A percentile compares a stretch with the other conserved stretches of the same genome.
phyloP scores from a whole-genome alignment of 2,888 invertebrate species.

The Temnothorax rugatulus region DNA sequence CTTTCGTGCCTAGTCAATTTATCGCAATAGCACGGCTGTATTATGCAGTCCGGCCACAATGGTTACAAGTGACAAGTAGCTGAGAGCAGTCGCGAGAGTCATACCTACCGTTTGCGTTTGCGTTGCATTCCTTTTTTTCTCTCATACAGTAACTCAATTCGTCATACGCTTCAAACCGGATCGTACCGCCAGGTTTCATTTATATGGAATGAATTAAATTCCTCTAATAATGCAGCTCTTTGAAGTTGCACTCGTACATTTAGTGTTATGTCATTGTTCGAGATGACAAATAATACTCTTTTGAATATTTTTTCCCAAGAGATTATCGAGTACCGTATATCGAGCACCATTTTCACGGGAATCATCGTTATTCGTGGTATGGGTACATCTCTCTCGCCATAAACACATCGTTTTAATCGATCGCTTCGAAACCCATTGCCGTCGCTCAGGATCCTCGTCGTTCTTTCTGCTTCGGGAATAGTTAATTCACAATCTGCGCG shows the following conservation, averaged over 20 bases:
- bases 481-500: slow-evolving; percentile 64
- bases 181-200: not conserved
- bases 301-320: slow-evolving; percentile 2
- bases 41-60: slow-evolving; percentile 56
- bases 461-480: slow-evolving; percentile 54
- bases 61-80: slow-evolving; percentile 47
- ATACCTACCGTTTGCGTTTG: slow-evolving; percentile 33
- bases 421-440: slow-evolving; percentile 59
- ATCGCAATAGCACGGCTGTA: slow-evolving; percentile 59
- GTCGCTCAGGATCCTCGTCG: slow-evolving; percentile 66
- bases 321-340: not conserved
- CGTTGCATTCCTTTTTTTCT: not conserved
- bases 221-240: not conserved
- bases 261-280: not conserved
- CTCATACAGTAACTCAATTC: slow-evolving; percentile 7
- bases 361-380: slow-evolving; percentile 21
- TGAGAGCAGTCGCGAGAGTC: slow-evolving; percentile 11
- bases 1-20: slow-evolving; percentile 60
- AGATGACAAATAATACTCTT: slow-evolving; percentile 17
- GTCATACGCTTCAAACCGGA: not conserved
- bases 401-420: slow-evolving; percentile 66
- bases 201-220: not conserved
- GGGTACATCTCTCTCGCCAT: slow-evolving; percentile 42
- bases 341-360: not conserved
- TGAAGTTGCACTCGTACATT: not conserved